Conservation (phyloP, 1,140 invertebrate genomes). For the Mycetomoellerius zeteki region DNA sequence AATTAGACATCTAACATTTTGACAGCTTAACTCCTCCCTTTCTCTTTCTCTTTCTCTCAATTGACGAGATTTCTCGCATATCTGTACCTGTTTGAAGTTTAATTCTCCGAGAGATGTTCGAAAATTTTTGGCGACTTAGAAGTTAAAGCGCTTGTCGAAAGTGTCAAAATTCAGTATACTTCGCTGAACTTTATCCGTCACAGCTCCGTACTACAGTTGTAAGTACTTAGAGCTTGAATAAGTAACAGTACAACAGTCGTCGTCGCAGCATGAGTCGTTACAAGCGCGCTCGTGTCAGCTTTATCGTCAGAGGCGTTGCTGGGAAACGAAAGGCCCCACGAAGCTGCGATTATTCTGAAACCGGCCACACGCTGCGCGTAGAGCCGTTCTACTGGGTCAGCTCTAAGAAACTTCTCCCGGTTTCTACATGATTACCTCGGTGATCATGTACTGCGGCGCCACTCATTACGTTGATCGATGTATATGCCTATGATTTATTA, state of each 20-base stretch:
- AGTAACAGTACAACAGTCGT: conserved; percentile 34
- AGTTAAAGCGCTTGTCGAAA: conserved; percentile 31
- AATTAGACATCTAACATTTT: neutral
- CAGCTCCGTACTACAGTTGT: neutral
- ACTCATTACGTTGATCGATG: conserved; percentile 53
- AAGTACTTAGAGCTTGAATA: conserved; percentile 34
- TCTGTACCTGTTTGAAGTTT: neutral
- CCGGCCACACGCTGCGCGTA: conserved; percentile 61
- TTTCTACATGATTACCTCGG: conserved; percentile 31
- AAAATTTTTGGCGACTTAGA: conserved; percentile 18
- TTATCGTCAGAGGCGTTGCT: conserved; percentile 42
- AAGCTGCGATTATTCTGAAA: conserved; percentile 60
- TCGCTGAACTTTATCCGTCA: conserved; percentile 8
- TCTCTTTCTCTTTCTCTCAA: neutral
- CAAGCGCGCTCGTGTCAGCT: conserved; percentile 40
- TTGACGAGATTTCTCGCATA: neutral
- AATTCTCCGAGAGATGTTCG: neutral
- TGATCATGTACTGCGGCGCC: conserved; percentile 12
- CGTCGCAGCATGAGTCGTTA: conserved; percentile 47
- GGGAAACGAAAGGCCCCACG: conserved; percentile 43
- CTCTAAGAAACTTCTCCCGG: conserved; percentile 35
- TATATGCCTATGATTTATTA: conserved; percentile 36
- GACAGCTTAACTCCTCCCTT: neutral
- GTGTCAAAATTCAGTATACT: conserved; percentile 12
- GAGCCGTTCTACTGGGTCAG: conserved; percentile 34